phyloP scores from a whole-genome alignment of 2,113 vertebrate genomes.

The Martes martes region DNA sequence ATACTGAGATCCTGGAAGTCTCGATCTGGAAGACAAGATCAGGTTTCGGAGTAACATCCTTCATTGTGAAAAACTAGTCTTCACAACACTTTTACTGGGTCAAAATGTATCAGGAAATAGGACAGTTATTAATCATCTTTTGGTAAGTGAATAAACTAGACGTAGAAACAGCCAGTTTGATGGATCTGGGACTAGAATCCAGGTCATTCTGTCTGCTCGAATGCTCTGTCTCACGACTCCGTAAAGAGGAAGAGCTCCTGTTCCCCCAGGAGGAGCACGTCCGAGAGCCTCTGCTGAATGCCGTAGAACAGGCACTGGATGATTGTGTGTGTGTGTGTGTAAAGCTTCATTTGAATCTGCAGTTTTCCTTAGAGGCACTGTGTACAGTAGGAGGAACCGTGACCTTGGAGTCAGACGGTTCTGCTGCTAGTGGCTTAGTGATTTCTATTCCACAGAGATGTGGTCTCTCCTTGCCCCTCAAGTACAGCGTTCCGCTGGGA shows the following conservation, averaged over 20 bases:
- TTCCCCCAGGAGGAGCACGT: not conserved
- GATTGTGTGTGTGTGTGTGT: not conserved
- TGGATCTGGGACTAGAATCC: not conserved
- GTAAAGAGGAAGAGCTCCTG: not conserved
- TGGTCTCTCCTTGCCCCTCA: not conserved
- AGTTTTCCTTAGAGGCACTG: not conserved
- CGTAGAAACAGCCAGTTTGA: not conserved
- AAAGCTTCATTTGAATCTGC: not conserved
- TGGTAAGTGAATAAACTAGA: not conserved
- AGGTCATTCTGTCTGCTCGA: not conserved
- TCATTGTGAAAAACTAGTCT: not conserved
- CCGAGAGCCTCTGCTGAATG: not conserved
- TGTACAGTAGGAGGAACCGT: not conserved
- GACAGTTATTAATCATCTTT: not conserved
- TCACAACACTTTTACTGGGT: not conserved
- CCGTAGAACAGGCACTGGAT: fast-evolving
- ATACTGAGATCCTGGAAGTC: not conserved
- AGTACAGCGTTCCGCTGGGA: no score
- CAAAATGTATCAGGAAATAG: not conserved
- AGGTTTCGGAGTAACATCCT: not conserved
- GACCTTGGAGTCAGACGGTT: not conserved
- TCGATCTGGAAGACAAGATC: not conserved
- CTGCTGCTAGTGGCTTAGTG: not conserved
- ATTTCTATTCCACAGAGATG: not conserved
- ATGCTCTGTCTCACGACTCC: not conserved